Base-by-base conservation (phyloP, 2,888 invertebrate genomes). In the Cataglyphis livida region DNA sequence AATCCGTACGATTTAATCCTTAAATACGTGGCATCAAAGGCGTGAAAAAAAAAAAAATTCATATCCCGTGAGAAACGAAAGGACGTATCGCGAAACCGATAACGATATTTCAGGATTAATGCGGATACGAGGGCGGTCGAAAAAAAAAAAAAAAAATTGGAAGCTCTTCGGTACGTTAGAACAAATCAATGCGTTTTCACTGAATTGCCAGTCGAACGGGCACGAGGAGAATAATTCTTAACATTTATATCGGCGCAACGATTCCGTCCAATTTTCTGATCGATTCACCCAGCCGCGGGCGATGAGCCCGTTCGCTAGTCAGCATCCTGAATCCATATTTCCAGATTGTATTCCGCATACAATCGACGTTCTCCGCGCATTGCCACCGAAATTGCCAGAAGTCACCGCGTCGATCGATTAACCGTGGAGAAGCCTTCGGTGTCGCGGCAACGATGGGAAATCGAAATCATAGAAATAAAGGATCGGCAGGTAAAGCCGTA, bases 251-350 rank as follows among this genome's bases (percentile, higher is more conserved):
- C 73, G 73, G 73, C 21, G 41, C 15, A 48, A 64, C 66, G 65
- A 81, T 88, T 81, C 81, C 81, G 61, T 59, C 81, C 81, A 57
- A 88, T 87, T 76, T 68, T 28, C 48, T 59, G 83, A 88, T 79
- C 84, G 74, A 81, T 78, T 68, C 65, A 28, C 41, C 44, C 28
- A 28, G 4, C 28, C n/a, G 18, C n/a, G 18, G 12, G 25, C 54
- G 18, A 12, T 38, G 21, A 32, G n/a, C 41, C 18, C 65, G 51
- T 65, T 51, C 51, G 28, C 82, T 82, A 70, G 65, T 81, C 83
- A 48, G 71, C 71, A 66, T 84, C 62, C 25, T 10, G 32, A 74
- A 85, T 87, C 84, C 79, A 87, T 89, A 85, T 86, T 85, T 86
- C 83, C 59, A 75, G 74, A 84, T 89, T 85, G 78, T 82, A 73